Percentiles rank a stretch among this genome's conserved stretches.
Conservation (phyloP, 2,888 invertebrate species). For the Sphinx pinastri region DNA sequence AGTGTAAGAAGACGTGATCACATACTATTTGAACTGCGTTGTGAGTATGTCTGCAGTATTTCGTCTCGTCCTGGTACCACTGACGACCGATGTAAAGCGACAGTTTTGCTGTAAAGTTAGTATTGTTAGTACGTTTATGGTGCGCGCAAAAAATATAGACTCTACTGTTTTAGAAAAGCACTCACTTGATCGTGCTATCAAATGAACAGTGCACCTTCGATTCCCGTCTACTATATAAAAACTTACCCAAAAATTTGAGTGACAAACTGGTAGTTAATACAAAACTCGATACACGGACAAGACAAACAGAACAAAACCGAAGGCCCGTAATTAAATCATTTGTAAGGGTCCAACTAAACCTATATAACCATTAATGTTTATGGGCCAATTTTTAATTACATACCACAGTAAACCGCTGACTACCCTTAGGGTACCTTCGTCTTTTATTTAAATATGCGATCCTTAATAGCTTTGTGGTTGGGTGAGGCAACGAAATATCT, state of each 20-base stretch:
- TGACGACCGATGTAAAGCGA: no score
- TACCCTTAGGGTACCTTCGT: constrained; percentile 29
- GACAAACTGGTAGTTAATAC: constrained; percentile 14
- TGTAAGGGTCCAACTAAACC: constrained; percentile 35
- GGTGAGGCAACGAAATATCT: no score
- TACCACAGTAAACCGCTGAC: constrained; percentile 30
- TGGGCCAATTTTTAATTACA: constrained; percentile 42
- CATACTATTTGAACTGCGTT: not conserved
- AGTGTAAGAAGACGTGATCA: not conserved
- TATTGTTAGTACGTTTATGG: no score
- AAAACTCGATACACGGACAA: constrained; percentile 13
- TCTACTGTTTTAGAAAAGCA: no score
- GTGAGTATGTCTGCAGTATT: no score
- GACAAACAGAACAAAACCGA: constrained; percentile 16
- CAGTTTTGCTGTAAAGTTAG: no score
- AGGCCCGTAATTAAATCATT: constrained; percentile 42
- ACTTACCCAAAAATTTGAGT: not conserved
- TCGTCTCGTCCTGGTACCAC: no score
- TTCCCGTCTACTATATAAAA: not conserved
- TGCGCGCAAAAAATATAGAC: no score
- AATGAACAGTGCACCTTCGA: not conserved
- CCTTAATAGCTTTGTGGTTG: not conserved
- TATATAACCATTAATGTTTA: constrained; percentile 35
- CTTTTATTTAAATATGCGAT: constrained; percentile 30
- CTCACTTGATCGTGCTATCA: no score